A percentile compares a stretch with the other conserved stretches of the same genome.
phyloP scores from a whole-genome alignment of 2,113 vertebrate species.

The Seriola quinqueradiata region DNA sequence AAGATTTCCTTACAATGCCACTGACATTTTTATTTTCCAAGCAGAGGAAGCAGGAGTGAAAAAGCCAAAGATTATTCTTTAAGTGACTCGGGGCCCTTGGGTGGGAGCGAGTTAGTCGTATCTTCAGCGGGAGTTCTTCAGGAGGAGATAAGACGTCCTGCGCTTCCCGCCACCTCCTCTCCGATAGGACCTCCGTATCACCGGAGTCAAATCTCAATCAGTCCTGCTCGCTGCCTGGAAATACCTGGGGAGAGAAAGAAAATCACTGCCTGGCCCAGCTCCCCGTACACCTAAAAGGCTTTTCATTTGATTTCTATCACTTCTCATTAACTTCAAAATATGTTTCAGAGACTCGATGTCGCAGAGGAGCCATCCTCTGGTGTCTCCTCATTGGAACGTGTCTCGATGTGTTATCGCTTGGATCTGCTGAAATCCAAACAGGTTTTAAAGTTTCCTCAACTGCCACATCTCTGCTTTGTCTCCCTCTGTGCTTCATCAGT shows the following conservation, averaged over 20 bases:
- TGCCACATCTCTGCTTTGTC: not conserved
- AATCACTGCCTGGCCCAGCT: slow-evolving; percentile 45
- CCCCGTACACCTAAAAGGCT: slow-evolving; percentile 39
- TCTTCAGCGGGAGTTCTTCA: slow-evolving; percentile 57
- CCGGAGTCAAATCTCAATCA: slow-evolving; percentile 68
- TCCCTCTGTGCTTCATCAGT: not conserved
- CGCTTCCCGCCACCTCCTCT: slow-evolving; percentile 22
- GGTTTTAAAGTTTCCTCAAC: not conserved
- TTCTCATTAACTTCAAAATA: slow-evolving; percentile 63
- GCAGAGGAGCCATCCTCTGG: slow-evolving; percentile 14
- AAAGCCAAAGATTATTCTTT: slow-evolving; percentile 26
- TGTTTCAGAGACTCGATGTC: slow-evolving; percentile 27
- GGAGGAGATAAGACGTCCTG: slow-evolving; percentile 62
- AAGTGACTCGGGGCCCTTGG: slow-evolving; percentile 46
- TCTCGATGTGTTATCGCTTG: slow-evolving; percentile 4
- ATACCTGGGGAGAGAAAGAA: slow-evolving; percentile 53
- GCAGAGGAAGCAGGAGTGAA: slow-evolving; percentile 32
- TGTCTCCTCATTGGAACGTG: slow-evolving; percentile 14
- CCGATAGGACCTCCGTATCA: slow-evolving; percentile 56
- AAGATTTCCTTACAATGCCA: slow-evolving; percentile 20
- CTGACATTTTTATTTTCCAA: slow-evolving; percentile 3
- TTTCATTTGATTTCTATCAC: slow-evolving; percentile 67
- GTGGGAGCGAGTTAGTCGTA: slow-evolving; percentile 43
- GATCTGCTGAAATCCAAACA: slow-evolving; percentile 20
- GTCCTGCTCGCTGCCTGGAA: slow-evolving; percentile 41